Conservation (phyloP, 2,113 vertebrate species). For the Lamprotornis superbus region DNA sequence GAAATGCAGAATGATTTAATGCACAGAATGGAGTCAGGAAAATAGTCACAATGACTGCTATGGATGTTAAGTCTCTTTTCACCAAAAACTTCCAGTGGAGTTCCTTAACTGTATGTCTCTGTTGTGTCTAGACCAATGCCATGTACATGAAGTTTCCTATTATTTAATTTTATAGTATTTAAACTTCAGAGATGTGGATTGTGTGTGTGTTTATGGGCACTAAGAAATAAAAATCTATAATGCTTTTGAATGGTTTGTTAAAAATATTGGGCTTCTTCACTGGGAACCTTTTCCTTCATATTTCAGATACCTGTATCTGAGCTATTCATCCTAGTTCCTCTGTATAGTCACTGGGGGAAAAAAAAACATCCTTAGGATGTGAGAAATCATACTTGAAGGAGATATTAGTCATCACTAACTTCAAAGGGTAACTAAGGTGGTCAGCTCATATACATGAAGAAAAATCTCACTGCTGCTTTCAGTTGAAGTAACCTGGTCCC, state of each 20-base stretch:
- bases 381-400: not conserved
- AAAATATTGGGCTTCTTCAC: not conserved
- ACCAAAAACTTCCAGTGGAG: not conserved
- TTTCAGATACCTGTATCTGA: not conserved
- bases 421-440: not conserved
- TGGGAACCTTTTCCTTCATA: not conserved
- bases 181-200: not conserved
- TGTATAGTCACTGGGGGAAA: not conserved
- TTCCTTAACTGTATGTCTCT: not conserved
- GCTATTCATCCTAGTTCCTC: not conserved
- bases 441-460: not conserved
- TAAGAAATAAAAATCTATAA: slow-evolving; percentile 21
- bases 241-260: not conserved
- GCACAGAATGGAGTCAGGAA: not conserved
- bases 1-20: not conserved
- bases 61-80: not conserved
- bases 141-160: not conserved
- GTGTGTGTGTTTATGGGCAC: not conserved
- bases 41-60: not conserved
- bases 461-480: slow-evolving; percentile 7
- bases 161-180: slow-evolving; percentile 15
- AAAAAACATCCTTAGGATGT: not conserved
- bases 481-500: not conserved
- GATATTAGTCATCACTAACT: not conserved
- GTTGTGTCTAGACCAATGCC: not conserved